Conservation (phyloP, 2,113 vertebrate species). For the Ailuropoda melanoleuca region DNA sequence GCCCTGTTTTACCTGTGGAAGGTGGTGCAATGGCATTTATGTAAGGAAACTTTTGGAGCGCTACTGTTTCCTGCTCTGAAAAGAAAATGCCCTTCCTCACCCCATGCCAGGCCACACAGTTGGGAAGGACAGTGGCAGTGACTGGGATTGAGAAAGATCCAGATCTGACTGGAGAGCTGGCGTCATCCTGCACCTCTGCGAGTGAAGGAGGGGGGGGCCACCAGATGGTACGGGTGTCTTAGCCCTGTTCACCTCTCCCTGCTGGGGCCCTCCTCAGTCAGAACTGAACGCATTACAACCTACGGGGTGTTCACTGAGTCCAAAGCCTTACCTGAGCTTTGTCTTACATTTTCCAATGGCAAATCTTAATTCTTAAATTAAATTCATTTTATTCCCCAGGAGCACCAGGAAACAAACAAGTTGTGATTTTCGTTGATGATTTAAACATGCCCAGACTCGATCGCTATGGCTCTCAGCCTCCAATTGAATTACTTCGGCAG, state of each 20-base stretch:
- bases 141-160: background rate
- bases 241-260: background rate
- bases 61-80: background rate
- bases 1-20: background rate
- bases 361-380: conserved; percentile 44
- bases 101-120: background rate
- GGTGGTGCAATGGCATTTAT: background rate
- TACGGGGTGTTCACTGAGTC: background rate
- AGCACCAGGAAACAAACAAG: conserved; percentile 87
- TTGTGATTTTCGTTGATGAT: conserved; percentile 92
- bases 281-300: background rate
- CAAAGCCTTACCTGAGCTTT: background rate
- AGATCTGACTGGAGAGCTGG: background rate
- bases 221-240: background rate
- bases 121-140: background rate
- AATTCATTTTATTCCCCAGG: conserved; percentile 76
- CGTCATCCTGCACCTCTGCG: background rate
- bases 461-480: conserved; percentile 90
- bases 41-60: background rate
- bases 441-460: conserved; percentile 92
- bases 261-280: background rate
- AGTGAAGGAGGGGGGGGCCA: background rate
- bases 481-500: conserved; percentile 90
- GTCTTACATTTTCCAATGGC: background rate
- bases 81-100: background rate